phyloP scores from a whole-genome alignment of 2,888 invertebrate genomes.

The Drosophila antonietae region DNA sequence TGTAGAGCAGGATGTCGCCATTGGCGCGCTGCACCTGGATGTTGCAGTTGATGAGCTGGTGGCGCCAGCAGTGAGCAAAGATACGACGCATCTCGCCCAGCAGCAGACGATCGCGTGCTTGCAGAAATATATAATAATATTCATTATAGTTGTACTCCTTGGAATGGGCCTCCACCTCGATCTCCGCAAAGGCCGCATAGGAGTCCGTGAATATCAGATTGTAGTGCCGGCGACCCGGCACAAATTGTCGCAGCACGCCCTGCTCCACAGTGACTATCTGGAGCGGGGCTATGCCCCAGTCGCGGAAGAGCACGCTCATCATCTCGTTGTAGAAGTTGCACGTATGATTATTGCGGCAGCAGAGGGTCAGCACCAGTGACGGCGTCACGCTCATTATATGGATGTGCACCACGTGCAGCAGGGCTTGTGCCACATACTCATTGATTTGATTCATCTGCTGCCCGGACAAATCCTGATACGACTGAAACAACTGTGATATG shows the following conservation, averaged over 20 bases:
- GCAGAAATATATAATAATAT: constrained; percentile 77
- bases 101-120: constrained; percentile 57
- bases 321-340: constrained; percentile 75
- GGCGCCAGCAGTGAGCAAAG: constrained; percentile 75
- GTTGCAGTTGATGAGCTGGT: constrained; percentile 77
- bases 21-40: constrained; percentile 70
- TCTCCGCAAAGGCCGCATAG: constrained; percentile 69
- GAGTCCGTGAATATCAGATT: constrained; percentile 76
- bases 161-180: constrained; percentile 65
- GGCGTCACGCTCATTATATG: constrained; percentile 64
- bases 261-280: constrained; percentile 66
- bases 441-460: constrained; percentile 64
- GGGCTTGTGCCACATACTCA: constrained; percentile 62
- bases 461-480: constrained; percentile 60
- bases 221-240: constrained; percentile 59
- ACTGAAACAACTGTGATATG: constrained; percentile 54
- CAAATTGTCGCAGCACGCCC: constrained; percentile 3
- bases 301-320: constrained; percentile 59
- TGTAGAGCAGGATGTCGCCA: constrained; percentile 73
- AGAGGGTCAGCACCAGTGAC: constrained; percentile 67
- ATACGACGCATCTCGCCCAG: constrained; percentile 67
- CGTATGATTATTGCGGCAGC: constrained; percentile 58
- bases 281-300: constrained; percentile 60
- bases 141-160: constrained; percentile 70
- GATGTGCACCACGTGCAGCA: constrained; percentile 67